phyloP scores from a whole-genome alignment of 2,888 invertebrate species.

The Flexamia atlantica region DNA sequence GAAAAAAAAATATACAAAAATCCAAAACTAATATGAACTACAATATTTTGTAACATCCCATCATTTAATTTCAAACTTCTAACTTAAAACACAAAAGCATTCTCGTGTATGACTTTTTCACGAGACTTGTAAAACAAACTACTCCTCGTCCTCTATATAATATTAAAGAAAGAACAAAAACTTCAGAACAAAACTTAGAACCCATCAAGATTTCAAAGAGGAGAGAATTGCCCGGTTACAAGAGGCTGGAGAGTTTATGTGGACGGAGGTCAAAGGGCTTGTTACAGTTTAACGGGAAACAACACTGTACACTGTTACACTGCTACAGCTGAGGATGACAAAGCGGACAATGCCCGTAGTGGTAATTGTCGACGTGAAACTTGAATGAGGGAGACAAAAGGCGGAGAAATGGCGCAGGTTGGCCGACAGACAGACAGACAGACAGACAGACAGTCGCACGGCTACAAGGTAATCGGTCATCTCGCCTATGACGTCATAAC shows the following conservation, averaged over 20 bases:
- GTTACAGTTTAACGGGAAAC: constrained; percentile 32
- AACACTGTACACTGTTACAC: neutral
- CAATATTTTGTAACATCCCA: too few species aligned
- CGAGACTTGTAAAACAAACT: too few species aligned
- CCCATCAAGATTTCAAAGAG: constrained; percentile 24
- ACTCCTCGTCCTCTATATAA: too few species aligned
- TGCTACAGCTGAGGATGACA: neutral
- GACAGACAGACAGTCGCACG: too few species aligned
- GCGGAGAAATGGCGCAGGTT: constrained; percentile 26
- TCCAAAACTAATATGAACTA: too few species aligned
- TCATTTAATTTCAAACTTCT: too few species aligned
- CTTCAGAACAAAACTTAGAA: neutral
- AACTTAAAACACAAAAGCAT: too few species aligned
- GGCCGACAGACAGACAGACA: neutral
- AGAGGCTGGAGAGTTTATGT: neutral
- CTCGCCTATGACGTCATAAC: neutral
- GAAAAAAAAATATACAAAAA: too few species aligned
- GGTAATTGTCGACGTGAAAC: constrained; percentile 47
- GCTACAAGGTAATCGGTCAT: neutral
- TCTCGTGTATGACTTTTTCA: too few species aligned
- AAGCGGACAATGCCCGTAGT: constrained; percentile 24
- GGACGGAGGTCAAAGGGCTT: constrained; percentile 35
- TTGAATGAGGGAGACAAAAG: constrained; percentile 48
- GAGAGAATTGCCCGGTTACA: constrained; percentile 16
- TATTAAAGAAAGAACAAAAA: neutral